These are phyloP conservation scores for Monomorium pharaonis DNA, from an alignment of 1,140 invertebrate species.

Conservation along the genomic window DNA sequence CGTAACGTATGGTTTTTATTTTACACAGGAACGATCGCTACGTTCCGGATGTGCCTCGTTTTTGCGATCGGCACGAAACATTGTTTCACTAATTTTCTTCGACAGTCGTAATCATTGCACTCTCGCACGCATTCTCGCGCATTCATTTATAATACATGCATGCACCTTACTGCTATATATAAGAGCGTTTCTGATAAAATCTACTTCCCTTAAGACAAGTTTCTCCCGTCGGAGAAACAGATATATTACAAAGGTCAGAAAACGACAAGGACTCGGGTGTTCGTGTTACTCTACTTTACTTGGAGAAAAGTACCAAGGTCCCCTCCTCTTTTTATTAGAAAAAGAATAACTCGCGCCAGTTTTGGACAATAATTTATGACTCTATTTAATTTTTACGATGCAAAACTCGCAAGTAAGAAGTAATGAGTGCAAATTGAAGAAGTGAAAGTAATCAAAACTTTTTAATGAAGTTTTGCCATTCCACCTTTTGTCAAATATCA, in stretches of 20 bases:
- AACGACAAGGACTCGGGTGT: conserved; percentile 46
- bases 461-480: neutral
- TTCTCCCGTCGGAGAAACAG: conserved; percentile 48
- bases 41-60: conserved; percentile 69
- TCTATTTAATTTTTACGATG: conserved; percentile 11
- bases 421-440: conserved; percentile 33
- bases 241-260: conserved; percentile 68
- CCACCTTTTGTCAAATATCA: neutral
- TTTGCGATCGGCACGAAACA: conserved; percentile 71
- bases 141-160: conserved; percentile 32
- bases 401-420: neutral
- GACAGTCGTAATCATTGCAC: conserved; percentile 51
- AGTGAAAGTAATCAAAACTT: conserved; percentile 39
- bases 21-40: conserved; percentile 78
- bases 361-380: neutral
- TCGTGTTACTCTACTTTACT: conserved; percentile 28
- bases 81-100: conserved; percentile 66
- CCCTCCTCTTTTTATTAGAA: neutral
- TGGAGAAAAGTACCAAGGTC: conserved; percentile 51
- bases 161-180: conserved; percentile 63
- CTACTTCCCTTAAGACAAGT: conserved; percentile 61
- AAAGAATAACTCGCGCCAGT: neutral
- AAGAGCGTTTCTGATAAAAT: conserved; percentile 65
- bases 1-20: conserved; percentile 83
- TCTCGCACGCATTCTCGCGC: conserved; percentile 51